phyloP scores from a whole-genome alignment of 1,140 invertebrate species.

The Bombus balteatus region DNA sequence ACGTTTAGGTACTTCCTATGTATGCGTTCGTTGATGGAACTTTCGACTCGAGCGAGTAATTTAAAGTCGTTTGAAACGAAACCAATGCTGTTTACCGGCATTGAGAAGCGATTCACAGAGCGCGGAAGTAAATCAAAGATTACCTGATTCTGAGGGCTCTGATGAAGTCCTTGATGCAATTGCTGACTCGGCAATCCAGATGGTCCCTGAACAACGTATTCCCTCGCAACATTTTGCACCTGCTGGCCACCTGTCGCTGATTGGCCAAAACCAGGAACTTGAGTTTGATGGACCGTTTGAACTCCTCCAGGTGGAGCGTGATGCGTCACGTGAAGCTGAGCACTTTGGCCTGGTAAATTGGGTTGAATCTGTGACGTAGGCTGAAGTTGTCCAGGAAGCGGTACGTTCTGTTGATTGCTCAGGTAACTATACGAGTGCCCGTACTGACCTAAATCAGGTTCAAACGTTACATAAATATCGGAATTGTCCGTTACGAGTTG shows the following conservation, averaged over 20 bases:
- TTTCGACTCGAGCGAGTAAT: background rate
- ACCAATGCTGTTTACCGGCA: no score
- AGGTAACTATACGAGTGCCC: slow-evolving; percentile 76
- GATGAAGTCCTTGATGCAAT: slow-evolving; percentile 72
- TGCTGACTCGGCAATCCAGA: slow-evolving; percentile 66
- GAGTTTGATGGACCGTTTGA: slow-evolving; percentile 80
- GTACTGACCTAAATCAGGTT: slow-evolving; percentile 71
- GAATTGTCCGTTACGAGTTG: background rate
- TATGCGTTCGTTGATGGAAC: background rate
- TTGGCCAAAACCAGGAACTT: slow-evolving; percentile 75
- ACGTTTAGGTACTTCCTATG: background rate
- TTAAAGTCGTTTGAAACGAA: background rate
- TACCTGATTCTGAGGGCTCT: slow-evolving; percentile 69
- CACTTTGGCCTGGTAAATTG: slow-evolving; percentile 78
- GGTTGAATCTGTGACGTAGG: slow-evolving; percentile 74
- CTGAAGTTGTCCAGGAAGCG: slow-evolving; percentile 77
- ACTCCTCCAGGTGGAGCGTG: slow-evolving; percentile 78
- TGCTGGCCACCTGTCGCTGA: slow-evolving; percentile 67
- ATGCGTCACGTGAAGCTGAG: slow-evolving; percentile 80
- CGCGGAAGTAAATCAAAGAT: slow-evolving; percentile 1
- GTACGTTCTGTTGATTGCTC: slow-evolving; percentile 75
- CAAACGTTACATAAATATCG: background rate
- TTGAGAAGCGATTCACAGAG: background rate
- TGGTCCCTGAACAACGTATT: slow-evolving; percentile 74
- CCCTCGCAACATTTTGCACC: slow-evolving; percentile 70